Conservation (phyloP, 2,113 vertebrate genomes). For the Urocolius indicus region DNA sequence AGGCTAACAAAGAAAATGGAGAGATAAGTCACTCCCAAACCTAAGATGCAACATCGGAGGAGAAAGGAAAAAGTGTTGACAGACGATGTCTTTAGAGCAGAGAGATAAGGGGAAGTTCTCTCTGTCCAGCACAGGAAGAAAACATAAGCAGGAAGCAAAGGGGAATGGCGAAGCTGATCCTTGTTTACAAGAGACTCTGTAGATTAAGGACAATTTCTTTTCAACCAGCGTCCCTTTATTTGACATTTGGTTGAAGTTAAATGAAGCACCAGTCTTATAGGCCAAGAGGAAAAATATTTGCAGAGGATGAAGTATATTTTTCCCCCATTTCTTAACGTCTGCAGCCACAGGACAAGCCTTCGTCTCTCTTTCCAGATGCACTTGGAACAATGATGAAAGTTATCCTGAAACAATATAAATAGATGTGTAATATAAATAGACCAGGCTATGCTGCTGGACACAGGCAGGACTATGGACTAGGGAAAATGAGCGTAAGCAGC, state of each 20-base stretch:
- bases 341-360: conserved; percentile 14
- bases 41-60: background rate
- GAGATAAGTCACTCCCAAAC: background rate
- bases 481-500: background rate
- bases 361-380: conserved; percentile 41
- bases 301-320: conserved; percentile 56
- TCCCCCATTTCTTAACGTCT: conserved; percentile 28
- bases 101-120: conserved; percentile 24
- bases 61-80: conserved; percentile 9
- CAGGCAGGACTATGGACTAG: background rate
- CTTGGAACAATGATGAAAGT: conserved; percentile 68
- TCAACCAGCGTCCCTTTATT: background rate
- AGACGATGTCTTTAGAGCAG: background rate
- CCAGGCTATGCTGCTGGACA: background rate
- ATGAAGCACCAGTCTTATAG: background rate
- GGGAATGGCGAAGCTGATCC: background rate
- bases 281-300: conserved; percentile 16
- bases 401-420: conserved; percentile 69
- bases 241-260: conserved; percentile 40
- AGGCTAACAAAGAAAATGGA: background rate
- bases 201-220: conserved; percentile 20
- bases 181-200: conserved; percentile 32
- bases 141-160: conserved; percentile 48
- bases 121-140: background rate
- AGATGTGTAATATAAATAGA: conserved; percentile 63